Percentiles rank a stretch among this genome's conserved stretches.
Conservation (phyloP, 2,888 invertebrate species). For the Harpalus rubripes region DNA sequence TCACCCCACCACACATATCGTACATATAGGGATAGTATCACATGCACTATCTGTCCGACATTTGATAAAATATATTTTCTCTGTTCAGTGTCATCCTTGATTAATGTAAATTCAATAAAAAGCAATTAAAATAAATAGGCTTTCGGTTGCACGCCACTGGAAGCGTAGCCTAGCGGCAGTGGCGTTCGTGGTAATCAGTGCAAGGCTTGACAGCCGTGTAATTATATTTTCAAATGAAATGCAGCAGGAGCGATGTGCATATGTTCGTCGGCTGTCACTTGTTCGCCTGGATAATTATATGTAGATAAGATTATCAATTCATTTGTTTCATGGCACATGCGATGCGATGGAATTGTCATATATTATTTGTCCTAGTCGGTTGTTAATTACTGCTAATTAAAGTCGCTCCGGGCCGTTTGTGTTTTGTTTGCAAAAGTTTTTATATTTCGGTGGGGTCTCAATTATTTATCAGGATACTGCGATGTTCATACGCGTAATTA, state of each 20-base stretch:
- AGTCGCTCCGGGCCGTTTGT: not conserved
- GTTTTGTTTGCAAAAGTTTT: not conserved
- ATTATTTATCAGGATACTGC: not conserved
- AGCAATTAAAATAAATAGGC: constrained; percentile 55
- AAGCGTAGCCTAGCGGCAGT: not conserved
- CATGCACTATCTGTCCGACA: constrained; percentile 12
- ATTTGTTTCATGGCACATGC: constrained; percentile 29
- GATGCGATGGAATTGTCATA: constrained; percentile 16
- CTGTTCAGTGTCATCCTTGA: constrained; percentile 29
- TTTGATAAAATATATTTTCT: constrained; percentile 44
- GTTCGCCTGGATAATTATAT: constrained; percentile 46
- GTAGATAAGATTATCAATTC: constrained; percentile 51
- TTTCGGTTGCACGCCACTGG: constrained; percentile 13
- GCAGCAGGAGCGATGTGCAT: constrained; percentile 29
- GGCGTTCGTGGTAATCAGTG: constrained; percentile 37
- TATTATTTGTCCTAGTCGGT: constrained; percentile 5
- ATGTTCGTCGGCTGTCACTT: constrained; percentile 32
- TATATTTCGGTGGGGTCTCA: not conserved
- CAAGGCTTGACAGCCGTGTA: constrained; percentile 35
- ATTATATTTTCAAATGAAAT: constrained; percentile 42
- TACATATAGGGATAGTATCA: not conserved
- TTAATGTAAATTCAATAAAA: constrained; percentile 59
- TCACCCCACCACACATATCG: not conserved
- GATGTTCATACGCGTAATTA: not conserved
- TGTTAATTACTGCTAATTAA: constrained; percentile 19